Evolutionary conservation across 2,888 invertebrate species (phyloP).

Genomic region (Cryptosula pallasiana): DNA sequence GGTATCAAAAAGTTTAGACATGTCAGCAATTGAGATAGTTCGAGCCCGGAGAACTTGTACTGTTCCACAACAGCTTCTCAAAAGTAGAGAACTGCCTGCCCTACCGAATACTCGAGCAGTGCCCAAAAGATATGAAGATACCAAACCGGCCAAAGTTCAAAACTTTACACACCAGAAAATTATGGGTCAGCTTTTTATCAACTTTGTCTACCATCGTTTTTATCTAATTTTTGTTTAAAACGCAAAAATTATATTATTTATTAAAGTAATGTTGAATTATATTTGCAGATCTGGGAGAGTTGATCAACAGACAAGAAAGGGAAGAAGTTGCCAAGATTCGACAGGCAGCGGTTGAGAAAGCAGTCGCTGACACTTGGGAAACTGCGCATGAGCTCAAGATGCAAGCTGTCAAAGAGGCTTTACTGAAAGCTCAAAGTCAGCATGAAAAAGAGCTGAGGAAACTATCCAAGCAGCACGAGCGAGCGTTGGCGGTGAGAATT

Average conservation of each 20-base stretch:
- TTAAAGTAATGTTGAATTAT: not conserved
- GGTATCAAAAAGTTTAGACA: not conserved
- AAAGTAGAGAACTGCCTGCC: not conserved
- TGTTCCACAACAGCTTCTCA: constrained; percentile 5
- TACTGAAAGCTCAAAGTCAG: constrained; percentile 34
- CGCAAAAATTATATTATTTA: too few species aligned
- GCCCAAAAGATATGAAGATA: constrained; percentile 44
- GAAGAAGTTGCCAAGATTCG: constrained; percentile 34
- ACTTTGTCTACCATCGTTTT: too few species aligned
- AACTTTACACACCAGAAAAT: constrained; percentile 42
- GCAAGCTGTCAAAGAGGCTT: constrained; percentile 33
- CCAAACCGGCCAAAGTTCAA: constrained; percentile 39
- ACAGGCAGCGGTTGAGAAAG: constrained; percentile 32
- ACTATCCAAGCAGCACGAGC: constrained; percentile 35
- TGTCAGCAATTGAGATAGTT: not conserved
- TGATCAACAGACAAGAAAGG: not conserved
- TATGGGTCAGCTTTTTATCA: constrained; percentile 38
- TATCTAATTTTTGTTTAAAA: too few species aligned
- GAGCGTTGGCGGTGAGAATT: constrained; percentile 37
- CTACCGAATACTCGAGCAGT: constrained; percentile 30
- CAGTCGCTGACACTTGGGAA: constrained; percentile 34
- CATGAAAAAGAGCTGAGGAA: constrained; percentile 36
- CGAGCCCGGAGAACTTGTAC: not conserved
- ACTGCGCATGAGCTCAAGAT: constrained; percentile 35
- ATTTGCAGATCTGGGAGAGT: constrained; percentile 3